phyloP scores from a whole-genome alignment of 2,113 vertebrate genomes.

The Catharus fuscescens region DNA sequence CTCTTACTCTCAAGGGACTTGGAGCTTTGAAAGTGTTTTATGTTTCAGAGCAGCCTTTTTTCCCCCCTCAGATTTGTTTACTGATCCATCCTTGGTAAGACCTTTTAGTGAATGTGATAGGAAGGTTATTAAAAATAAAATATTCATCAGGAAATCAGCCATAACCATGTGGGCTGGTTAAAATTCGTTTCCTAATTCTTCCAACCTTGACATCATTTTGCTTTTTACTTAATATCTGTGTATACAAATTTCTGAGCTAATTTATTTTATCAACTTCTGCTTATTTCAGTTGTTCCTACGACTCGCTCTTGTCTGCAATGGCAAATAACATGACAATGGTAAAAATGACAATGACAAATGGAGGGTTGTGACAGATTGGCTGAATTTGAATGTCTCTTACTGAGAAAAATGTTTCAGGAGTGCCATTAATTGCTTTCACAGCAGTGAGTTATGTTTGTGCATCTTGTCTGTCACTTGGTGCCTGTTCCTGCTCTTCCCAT shows the following conservation, averaged over 20 bases:
- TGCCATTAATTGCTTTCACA: constrained; percentile 50
- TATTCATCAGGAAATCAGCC: constrained; percentile 69
- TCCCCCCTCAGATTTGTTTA: constrained; percentile 55
- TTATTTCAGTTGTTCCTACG: constrained; percentile 43
- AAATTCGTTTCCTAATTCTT: constrained; percentile 64
- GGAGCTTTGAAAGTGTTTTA: constrained; percentile 48
- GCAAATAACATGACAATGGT: constrained; percentile 28
- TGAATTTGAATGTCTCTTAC: constrained; percentile 47
- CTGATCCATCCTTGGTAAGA: constrained; percentile 56
- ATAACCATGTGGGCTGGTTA: constrained; percentile 54
- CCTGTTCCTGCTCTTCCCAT: not conserved
- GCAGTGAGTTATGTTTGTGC: constrained; percentile 47
- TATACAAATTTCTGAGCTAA: constrained; percentile 60
- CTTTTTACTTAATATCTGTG: constrained; percentile 52
- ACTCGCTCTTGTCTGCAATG: constrained; percentile 11
- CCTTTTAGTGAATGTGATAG: constrained; percentile 65
- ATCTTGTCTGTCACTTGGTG: constrained; percentile 48
- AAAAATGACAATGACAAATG: constrained; percentile 61
- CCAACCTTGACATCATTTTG: constrained; percentile 59
- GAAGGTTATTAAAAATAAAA: constrained; percentile 74
- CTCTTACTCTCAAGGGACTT: constrained; percentile 21
- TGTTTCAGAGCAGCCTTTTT: constrained; percentile 58
- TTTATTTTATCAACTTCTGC: constrained; percentile 49
- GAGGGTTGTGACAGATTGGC: constrained; percentile 54
- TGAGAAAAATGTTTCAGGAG: constrained; percentile 36